Evolutionary conservation across 35 echinoderm and acorn worm genomes (phyloP), one percentile per base, ranked within the genome.

Genomic region (Diadema setosum): DNA sequence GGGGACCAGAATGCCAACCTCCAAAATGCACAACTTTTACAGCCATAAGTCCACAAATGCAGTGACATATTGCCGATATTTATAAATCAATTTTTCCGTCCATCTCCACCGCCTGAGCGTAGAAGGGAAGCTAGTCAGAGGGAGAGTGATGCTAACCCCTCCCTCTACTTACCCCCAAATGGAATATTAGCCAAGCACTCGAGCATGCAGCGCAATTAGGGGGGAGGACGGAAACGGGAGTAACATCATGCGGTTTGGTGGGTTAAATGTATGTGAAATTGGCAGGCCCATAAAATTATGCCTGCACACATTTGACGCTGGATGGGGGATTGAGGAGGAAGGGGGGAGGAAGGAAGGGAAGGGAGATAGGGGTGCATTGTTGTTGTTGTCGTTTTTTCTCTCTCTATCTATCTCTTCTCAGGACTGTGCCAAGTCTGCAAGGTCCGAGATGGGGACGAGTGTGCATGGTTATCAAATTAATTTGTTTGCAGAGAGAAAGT

Each of bases 21-120:
- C n/a, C n/a, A n/a, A n/a, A n/a, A n/a, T n/a, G n/a, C n/a, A n/a
- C n/a, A n/a, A n/a, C n/a, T n/a, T n/a, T n/a, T n/a, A n/a, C n/a
- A n/a, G n/a, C n/a, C n/a, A n/a, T n/a, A n/a, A n/a, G 2, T 67
- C 73, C 34, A 35, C n/a, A 78, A 78, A 78, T 78, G 44, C 73
- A 23, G 73, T n/a, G n/a, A 78, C 73, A 78, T 78, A 78, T 78
- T 78, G 73, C 73, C 73, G 44, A 78, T 78, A 78, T 78, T 78
- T 78, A 78, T 78, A 31, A 78, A 78, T 78, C 73, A 78, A 78
- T 78, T 44, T 17, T 21, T 35, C 37, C 15, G 29, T 67, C 63
- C 24, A n/a, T 67, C 63, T 29, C 57, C 57, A 21, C 63, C 37
- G 61, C 0, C n/a, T n/a, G n/a, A n/a, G n/a, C n/a, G n/a, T n/a